These are phyloP conservation scores for Enteromius paludinosus DNA, from an alignment of 2,797 vertebrate species.

Conservation along the genomic window DNA sequence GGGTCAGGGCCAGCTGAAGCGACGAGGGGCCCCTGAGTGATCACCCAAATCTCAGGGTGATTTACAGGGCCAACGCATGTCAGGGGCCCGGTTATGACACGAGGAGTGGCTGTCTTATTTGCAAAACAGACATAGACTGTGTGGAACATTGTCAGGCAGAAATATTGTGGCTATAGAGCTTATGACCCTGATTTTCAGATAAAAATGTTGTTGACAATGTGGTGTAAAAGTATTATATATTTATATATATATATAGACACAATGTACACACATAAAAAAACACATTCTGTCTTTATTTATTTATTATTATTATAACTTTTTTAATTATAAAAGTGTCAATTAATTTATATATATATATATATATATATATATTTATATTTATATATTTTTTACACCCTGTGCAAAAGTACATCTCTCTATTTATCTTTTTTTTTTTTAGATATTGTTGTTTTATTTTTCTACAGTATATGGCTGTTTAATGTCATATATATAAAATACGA, in stretches of 20 bases:
- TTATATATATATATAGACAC: too few species aligned
- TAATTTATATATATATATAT: too few species aligned
- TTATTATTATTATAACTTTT: too few species aligned
- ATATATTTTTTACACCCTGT: too few species aligned
- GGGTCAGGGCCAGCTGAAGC: conserved; percentile 37
- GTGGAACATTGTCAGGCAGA: background rate
- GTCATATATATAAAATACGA: background rate
- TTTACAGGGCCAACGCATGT: conserved; percentile 58
- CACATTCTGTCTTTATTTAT: too few species aligned
- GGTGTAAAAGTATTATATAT: too few species aligned
- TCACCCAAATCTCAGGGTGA: conserved; percentile 66
- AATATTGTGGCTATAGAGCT: background rate
- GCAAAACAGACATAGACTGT: conserved; percentile 28
- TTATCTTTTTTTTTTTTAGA: background rate
- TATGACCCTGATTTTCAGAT: background rate
- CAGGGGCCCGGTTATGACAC: conserved; percentile 48
- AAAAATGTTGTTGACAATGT: too few species aligned
- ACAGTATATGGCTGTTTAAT: background rate
- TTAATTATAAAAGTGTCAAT: too few species aligned
- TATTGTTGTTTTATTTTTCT: too few species aligned
- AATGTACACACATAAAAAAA: too few species aligned
- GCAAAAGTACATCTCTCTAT: too few species aligned
- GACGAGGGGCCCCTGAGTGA: conserved; percentile 45
- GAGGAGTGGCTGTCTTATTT: conserved; percentile 12
- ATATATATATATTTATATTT: too few species aligned